Conservation (phyloP, 2,888 invertebrate genomes). For the Torymus texanus region DNA sequence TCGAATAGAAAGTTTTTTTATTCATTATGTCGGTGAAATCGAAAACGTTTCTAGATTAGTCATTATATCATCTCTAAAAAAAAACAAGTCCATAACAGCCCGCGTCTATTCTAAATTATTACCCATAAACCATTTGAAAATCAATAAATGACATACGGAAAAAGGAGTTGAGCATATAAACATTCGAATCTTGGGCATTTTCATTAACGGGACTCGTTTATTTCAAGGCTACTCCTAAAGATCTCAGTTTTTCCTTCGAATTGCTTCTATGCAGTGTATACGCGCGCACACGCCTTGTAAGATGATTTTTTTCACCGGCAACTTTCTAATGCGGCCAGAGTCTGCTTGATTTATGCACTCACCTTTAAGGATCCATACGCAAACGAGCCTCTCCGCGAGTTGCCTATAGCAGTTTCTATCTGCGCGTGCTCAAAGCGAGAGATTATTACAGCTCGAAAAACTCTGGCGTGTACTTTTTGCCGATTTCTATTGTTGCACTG, state of each 20-base stretch:
- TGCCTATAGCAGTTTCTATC: conserved; percentile 27
- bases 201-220: not conserved
- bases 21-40: conserved; percentile 21
- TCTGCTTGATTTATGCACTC: conserved; percentile 33
- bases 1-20: conserved; percentile 33
- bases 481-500: conserved; percentile 9
- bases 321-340: conserved; percentile 48
- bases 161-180: no score
- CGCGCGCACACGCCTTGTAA: conserved; percentile 5
- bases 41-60: conserved; percentile 16
- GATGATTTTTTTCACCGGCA: conserved; percentile 23
- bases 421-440: not conserved
- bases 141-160: no score
- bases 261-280: conserved; percentile 4
- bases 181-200: not conserved
- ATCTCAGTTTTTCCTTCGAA: conserved; percentile 19
- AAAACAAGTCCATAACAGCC: conserved; percentile 9
- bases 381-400: conserved; percentile 10
- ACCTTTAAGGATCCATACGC: conserved; percentile 29
- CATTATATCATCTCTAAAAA: conserved; percentile 27
- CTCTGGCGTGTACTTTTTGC: not conserved
- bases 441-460: conserved; percentile 25
- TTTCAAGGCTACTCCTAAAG: not conserved
- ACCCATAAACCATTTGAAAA: no score
- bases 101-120: no score